Percentiles rank a stretch among this genome's conserved stretches.
Evolutionary conservation across 2,113 vertebrate species (phyloP).

Genomic region (Genyomyrus donnyi): DNA sequence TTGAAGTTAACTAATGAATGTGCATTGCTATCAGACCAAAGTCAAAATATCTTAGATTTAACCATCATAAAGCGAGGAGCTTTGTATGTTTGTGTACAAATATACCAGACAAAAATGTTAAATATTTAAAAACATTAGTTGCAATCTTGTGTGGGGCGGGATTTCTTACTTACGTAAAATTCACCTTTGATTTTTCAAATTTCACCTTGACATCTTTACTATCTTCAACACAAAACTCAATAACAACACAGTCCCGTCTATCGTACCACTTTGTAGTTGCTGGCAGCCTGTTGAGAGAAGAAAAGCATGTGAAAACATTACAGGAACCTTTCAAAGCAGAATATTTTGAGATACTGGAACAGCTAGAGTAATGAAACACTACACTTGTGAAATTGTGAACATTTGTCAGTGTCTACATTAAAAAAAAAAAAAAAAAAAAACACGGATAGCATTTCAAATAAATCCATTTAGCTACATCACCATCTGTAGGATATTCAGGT

Average conservation of each 20-base stretch:
- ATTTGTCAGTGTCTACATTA: background rate
- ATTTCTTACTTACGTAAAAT: slow-evolving; percentile 70
- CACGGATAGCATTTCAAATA: background rate
- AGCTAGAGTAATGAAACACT: background rate
- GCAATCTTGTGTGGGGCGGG: background rate
- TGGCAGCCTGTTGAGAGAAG: slow-evolving; percentile 68
- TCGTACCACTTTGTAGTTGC: slow-evolving; percentile 98
- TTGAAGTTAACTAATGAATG: background rate
- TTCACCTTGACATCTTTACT: slow-evolving; percentile 88
- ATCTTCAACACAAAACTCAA: slow-evolving; percentile 96
- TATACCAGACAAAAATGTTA: background rate
- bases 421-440: background rate
- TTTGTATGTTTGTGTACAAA: background rate
- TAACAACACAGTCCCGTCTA: slow-evolving; percentile 85
- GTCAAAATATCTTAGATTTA: background rate
- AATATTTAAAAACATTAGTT: background rate
- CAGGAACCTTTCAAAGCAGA: background rate
- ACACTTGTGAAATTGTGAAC: background rate
- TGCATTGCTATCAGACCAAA: background rate
- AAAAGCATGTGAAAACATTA: background rate
- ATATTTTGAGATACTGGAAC: background rate
- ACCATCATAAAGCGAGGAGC: background rate
- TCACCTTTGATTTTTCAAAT: slow-evolving; percentile 83
- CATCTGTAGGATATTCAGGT: background rate
- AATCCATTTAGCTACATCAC: background rate